Base-by-base conservation (phyloP, 2,113 vertebrate genomes). In the Mandrillus leucophaeus region DNA sequence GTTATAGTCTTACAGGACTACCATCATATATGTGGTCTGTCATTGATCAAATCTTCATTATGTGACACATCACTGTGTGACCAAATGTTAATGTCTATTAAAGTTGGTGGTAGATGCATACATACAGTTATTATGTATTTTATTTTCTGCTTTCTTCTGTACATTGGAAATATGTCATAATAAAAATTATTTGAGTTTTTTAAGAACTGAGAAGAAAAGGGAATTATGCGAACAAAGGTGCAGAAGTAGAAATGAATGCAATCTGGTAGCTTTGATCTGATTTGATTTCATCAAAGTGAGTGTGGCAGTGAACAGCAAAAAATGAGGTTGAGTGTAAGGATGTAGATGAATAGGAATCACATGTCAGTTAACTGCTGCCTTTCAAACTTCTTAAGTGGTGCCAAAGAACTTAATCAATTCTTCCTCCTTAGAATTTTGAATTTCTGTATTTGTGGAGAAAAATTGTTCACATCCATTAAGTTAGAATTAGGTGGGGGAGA, bases 141-240 rank as follows among this genome's bases (percentile, higher is more conserved):
- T 11, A 23, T 86, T 92, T 95, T 76, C 20, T 93, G n/a, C 35
- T 88, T 90, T 95, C 55, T 83, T 96, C 45, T 40, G 6, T 80
- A 43, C 48, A 38, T 80, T 61, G 18, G 12, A 73, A 59, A 82
- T 90, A 61, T 27, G 8, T 66, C 16, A 35, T 14, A 61, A 88
- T 75, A n/a, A 81, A 78, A 88, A 57, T 23, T 43, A 91, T 6
- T 81, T n/a, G 78, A 72, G 57, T 30, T 27, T 86, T 48, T 83
- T 48, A 25, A 79, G 55, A 96, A 50, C 59, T 30, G 52, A 87
- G 30, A 70, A 45, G 27, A 84, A 91, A 95, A 25, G 64, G 64
- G 38, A 57, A 68, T 52, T 23, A 17, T 66, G 20, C n/a, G 35
- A 76, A 92, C 55, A 70, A 73, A 94, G 38, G 8, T 45, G 66